Base-by-base conservation (phyloP, 35 echinoderm and acorn worm genomes). In the Stichopus chloronotus region DNA sequence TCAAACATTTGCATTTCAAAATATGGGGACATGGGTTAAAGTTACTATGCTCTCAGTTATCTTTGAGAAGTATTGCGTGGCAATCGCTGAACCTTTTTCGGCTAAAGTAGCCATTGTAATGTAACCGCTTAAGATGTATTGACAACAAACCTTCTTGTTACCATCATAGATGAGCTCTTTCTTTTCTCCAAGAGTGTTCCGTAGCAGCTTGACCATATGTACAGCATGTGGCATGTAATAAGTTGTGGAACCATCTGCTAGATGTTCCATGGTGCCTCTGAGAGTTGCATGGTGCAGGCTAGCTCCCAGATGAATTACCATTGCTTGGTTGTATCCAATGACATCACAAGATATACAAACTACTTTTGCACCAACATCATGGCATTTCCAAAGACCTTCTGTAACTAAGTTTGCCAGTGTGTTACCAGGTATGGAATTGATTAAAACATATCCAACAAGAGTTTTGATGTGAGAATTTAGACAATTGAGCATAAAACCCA, bases 321-420 rank as follows among this genome's bases (percentile, higher is more conserved):
- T 84, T 23, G 81, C 19, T 52, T 84, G 81, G 19, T 54, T 84
- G 81, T 52, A 52, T 23, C 21, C 81, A 17, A 43, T 43, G 55
- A 5, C 25, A 84, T 84, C 81, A 84, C 81, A 84, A 23, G 81
- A 52, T 23, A 84, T 84, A 13, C 81, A 84, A 53, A 57, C 43
- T 8, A 84, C 25, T 10, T 84, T 25, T 8, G 9, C 24, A 43
- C 5, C 81, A 84, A 53, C 81, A 52, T 84, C 81, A 54, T 84
- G 81, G 6, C 19, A 17, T 84, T 43, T 7, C 81, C 81, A 84
- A 6, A 84, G 55, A 43, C 4, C 5, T 57, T 84, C 81, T 7
- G 30, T 84, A 54, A 57, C 52, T 5, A 84, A 21, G 13, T 13
- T 72, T 72, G 69, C 69, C 22, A 72, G 69, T 13, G 69, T 83